Base-by-base conservation (phyloP, 2,113 vertebrate genomes). In the Megaceryle maxima region DNA sequence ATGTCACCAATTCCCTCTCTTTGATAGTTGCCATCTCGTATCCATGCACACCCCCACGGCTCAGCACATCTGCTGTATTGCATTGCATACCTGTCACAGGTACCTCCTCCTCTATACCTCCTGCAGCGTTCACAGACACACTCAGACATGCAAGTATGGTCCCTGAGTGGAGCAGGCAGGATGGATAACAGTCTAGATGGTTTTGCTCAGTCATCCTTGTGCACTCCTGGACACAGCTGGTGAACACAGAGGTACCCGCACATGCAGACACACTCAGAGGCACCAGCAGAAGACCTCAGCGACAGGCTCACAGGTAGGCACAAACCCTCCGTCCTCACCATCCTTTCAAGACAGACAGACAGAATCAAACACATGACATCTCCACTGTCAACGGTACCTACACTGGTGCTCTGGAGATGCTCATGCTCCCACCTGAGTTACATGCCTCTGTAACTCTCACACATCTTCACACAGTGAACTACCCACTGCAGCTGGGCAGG, bases 11-110 rank as follows among this genome's bases (percentile, higher is more conserved):
- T 53, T 57, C 39, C 19, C 24, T 79, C 0, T 6, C n/a, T 35
- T 53, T 62, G 50, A 7, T 1, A n/a, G 31, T 6, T 44, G 70
- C 72, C 28, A 24, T 57, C 66, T n/a, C 0, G 0, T 21, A 31
- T 4, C 56, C 31, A 21, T 11, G 31, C 56, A n/a, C 31, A 57
- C 5, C 48, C 28, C 0, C 4, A 67, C 46, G 51, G 51, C 69
- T 79, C 9, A 1, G 35, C 69, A 17, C 39, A 28, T 7, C 86
- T 81, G 39, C 73, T 51, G 28, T 53, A 55, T 17, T 0, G 0
- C 29, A 24, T 4, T 8, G 60, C 4, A 10, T 33, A 46, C 44
- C 73, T 82, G 57, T 21, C 72, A 85, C 0, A 5, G 37, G n/a
- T 67, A 46, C 31, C 19, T 76, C n/a, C 69, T 94, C 26, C 82